Base-by-base conservation (phyloP, 2,113 vertebrate genomes). In the Macaca mulatta region DNA sequence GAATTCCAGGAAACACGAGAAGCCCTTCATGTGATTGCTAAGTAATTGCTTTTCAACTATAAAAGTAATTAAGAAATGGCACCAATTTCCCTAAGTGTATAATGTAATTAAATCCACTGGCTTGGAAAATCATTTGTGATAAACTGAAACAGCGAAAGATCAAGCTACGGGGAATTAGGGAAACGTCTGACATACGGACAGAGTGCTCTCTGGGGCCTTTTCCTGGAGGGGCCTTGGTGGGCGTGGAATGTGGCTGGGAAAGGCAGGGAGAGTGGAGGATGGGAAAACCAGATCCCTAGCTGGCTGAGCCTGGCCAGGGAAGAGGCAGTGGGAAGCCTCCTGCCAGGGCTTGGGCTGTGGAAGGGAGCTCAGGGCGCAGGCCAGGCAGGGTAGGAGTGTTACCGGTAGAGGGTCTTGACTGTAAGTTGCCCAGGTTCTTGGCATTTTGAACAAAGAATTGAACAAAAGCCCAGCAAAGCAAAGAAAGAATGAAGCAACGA, bases 11-110 rank as follows among this genome's bases (percentile, higher is more conserved):
- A 97, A 97, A 96, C 84, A 45, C 43, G 74, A 96, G 96, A 93
- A 97, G 83, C 85, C 83, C 93, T 67, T 69, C 93, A 30, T 79
- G 57, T 40, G 67, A 94, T 96, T 18, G 92, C 98, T 97, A 97
- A 98, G 96, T 98, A 97, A 98, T 98, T 98, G 97, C 96, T 97
- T 97, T 97, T 92, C 77, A 81, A 79, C 98, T 98, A 61, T 93
- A 95, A 98, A 97, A 92, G 96, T 97, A 97, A 97, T 98, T 97
- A 98, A 98, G 97, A 96, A 97, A 97, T 95, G 96, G 96, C 93
- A 97, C 95, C 96, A 97, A 98, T 98, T 97, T 97, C 97, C 97
- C 96, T 97, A 92, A 96, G 90, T 96, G 93, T 97, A 93, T 32
- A 64, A 98, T 97, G 92, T 74, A 84, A 98, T 98, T 97, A 98